These are phyloP conservation scores for Tympanoctomys barrerae DNA, from an alignment of 2,797 vertebrate genomes.

Conservation along the genomic window DNA sequence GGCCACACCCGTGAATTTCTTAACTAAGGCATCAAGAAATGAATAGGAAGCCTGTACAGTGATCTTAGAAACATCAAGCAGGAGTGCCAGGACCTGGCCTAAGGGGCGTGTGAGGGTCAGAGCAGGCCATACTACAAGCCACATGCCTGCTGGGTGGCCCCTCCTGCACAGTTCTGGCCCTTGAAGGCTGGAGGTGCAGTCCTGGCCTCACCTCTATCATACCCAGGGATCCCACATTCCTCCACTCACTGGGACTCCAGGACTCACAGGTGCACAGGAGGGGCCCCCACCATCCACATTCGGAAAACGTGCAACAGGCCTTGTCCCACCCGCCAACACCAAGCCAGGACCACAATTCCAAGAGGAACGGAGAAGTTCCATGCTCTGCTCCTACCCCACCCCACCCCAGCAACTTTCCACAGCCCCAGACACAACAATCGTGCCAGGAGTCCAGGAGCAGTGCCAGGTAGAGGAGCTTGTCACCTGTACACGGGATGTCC, in stretches of 20 bases:
- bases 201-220: neutral
- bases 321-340: neutral
- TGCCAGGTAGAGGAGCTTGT: neutral
- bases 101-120: accelerated
- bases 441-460: neutral
- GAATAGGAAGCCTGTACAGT: accelerated
- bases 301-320: no score
- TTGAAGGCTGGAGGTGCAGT: neutral
- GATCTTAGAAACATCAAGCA: neutral
- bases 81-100: no score
- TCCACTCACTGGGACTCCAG: neutral
- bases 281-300: no score
- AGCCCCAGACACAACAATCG: neutral
- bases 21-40: neutral
- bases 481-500: neutral
- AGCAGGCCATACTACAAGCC: accelerated
- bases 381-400: no score
- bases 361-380: no score
- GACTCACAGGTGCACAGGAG: neutral
- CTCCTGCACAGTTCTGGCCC: accelerated
- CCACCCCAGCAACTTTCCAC: accelerated
- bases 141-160: neutral
- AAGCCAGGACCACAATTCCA: neutral
- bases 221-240: neutral
- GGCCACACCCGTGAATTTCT: neutral